Evolutionary conservation across 2,888 invertebrate genomes (phyloP).

Genomic region (Troides aeacus): DNA sequence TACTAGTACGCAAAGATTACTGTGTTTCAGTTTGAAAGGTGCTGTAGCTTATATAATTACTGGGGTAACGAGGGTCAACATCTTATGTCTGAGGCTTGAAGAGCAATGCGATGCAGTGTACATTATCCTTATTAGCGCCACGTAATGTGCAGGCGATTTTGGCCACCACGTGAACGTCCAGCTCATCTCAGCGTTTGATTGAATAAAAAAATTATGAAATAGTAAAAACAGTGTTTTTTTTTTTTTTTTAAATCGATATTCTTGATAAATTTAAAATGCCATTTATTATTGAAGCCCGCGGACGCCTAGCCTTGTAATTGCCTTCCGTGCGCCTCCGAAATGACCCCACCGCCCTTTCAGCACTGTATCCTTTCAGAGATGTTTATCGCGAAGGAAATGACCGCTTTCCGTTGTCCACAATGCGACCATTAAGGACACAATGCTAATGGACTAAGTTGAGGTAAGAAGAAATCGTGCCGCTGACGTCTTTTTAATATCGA

Average conservation of each 20-base stretch:
- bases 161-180: too few relatives aligned
- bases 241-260: conserved; percentile 36
- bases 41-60: too few relatives aligned
- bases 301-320: conserved; percentile 63
- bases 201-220: too few relatives aligned
- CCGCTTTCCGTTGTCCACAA: conserved; percentile 78
- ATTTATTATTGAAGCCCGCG: conserved; percentile 46
- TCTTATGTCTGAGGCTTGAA: too few relatives aligned
- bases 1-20: too few relatives aligned
- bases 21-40: too few relatives aligned
- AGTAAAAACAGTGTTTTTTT: not conserved
- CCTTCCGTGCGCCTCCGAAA: conserved; percentile 62
- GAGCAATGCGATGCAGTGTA: too few relatives aligned
- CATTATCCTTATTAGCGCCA: too few relatives aligned
- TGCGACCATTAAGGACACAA: conserved; percentile 72
- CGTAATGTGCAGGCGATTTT: too few relatives aligned
- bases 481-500: conserved; percentile 11
- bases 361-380: conserved; percentile 68
- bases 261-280: conserved; percentile 56
- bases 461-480: conserved; percentile 27
- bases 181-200: too few relatives aligned
- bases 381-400: conserved; percentile 78
- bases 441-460: conserved; percentile 70
- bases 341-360: conserved; percentile 72
- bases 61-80: too few relatives aligned